phyloP scores from a whole-genome alignment of 2,797 vertebrate genomes.

The Uromys caudimaculatus region DNA sequence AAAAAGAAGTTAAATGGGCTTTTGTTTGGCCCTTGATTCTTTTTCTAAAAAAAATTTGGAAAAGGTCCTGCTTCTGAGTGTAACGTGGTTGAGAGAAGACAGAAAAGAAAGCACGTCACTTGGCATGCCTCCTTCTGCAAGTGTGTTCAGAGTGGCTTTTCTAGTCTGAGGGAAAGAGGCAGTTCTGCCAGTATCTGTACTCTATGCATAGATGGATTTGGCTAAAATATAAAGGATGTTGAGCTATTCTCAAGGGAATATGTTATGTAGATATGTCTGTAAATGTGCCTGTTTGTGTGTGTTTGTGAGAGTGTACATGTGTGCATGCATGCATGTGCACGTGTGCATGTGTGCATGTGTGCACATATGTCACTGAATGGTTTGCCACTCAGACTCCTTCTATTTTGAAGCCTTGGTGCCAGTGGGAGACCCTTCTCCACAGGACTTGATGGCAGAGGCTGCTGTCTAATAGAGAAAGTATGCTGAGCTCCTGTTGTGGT shows the following conservation, averaged over 20 bases:
- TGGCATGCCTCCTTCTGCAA: neutral
- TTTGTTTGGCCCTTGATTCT: constrained; percentile 77
- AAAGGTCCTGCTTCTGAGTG: constrained; percentile 69
- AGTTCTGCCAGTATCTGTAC: neutral
- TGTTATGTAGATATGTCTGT: rapidly evolving
- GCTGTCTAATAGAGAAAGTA: neutral
- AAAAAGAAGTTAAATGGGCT: constrained; percentile 81
- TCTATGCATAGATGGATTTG: constrained; percentile 1
- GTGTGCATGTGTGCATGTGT: neutral
- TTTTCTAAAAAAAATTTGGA: constrained; percentile 78
- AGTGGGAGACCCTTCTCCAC: neutral
- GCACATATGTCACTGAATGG: neutral
- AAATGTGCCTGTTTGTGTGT: neutral
- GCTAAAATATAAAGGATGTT: neutral
- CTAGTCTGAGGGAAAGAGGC: neutral
- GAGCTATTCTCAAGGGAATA: neutral
- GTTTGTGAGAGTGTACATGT: neutral
- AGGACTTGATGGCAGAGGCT: neutral
- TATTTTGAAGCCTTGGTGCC: neutral
- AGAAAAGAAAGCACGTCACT: constrained; percentile 40
- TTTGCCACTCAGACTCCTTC: neutral
- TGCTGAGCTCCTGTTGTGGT: neutral
- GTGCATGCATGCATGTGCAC: neutral
- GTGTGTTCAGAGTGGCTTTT: neutral
- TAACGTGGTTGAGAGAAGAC: constrained; percentile 41